A percentile compares a stretch with the other conserved stretches of the same genome.
Conservation (phyloP, 1,140 invertebrate species). For the Drosophila kepulauana region DNA sequence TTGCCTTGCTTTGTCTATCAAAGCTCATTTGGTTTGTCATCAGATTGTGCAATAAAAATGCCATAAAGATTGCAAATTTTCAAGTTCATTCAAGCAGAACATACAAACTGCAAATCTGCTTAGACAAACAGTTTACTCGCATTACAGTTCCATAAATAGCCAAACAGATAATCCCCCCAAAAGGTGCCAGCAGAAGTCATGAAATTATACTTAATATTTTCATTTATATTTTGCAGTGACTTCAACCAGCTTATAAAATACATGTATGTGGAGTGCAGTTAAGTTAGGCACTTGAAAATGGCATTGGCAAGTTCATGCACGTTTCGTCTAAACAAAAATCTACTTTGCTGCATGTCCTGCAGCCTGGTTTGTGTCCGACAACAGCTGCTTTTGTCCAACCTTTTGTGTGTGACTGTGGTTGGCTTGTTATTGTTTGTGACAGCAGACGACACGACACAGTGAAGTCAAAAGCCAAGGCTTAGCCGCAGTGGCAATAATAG, state of each 20-base stretch:
- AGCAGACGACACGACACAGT: constrained; percentile 13
- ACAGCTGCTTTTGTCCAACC: constrained; percentile 18
- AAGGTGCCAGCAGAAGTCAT: background rate
- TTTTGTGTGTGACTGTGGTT: constrained; percentile 17
- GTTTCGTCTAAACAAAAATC: constrained; percentile 29
- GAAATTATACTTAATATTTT: background rate
- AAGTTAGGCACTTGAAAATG: constrained; percentile 8
- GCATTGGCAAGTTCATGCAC: constrained; percentile 9
- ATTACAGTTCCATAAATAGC: background rate
- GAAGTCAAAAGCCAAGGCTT: constrained; percentile 40
- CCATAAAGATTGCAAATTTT: constrained; percentile 24
- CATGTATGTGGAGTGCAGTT: background rate
- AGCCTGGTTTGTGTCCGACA: constrained; percentile 11
- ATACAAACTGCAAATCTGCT: background rate
- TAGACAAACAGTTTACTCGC: constrained; percentile 1
- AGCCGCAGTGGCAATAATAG: constrained; percentile 51
- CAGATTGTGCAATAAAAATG: constrained; percentile 16
- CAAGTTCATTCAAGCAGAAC: constrained; percentile 3
- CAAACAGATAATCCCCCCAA: background rate
- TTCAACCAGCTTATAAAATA: background rate
- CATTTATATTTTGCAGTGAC: background rate
- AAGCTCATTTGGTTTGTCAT: constrained; percentile 4
- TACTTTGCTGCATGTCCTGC: constrained; percentile 9
- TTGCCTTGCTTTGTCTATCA: constrained; percentile 7
- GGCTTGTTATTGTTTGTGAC: constrained; percentile 67